Evolutionary conservation across 2,797 vertebrate genomes (phyloP), one percentile per base, ranked within the genome.

Genomic region (Liparis tanakae): DNA sequence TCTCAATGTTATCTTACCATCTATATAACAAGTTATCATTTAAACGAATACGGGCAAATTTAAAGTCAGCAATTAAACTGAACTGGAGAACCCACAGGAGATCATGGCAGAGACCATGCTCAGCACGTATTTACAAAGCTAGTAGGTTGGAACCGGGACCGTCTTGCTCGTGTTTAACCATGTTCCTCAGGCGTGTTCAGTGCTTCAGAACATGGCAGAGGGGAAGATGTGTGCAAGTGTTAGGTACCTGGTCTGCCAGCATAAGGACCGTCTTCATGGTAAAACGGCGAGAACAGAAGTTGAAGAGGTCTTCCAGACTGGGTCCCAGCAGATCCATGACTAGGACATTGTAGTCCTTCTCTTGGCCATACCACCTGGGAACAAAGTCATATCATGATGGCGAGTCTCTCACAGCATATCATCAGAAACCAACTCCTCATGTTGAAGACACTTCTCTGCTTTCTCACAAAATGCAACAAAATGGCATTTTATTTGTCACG

Each of bases 241-340:
- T 33, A 48, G 20, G 4, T 95, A 99, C 98, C 97, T 99, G 98
- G 94, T 99, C 98, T 94, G 98, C 98, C 92, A 99, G 95, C 98
- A 99, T 99, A 79, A 99, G 98, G 89, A 99, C 98, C 39, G 98
- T 99, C 95, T 99, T 99, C 98, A 99, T 99, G 73, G 98, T 99
- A 94, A 99, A 99, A 87, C 98, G 97, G 87, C 98, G 97, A 72
- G 98, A 99, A 94, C 98, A 99, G 94, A 99, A 99, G 93, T 99
- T 99, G 93, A 99, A 99, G 70, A 99, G 95, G 83, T 99, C 98
- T 92, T 99, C 98, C 22, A 99, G 95, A 92, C 98, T 99, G 84
- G 98, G 98, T 76, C 98, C 98, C 46, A 99, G 95, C 90, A 99
- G 95, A 90, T 99, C 98, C 98, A 99, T 99, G 90, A 99, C 98